Conservation (phyloP, 2,888 invertebrate genomes). For the Scaptomyza flava region DNA sequence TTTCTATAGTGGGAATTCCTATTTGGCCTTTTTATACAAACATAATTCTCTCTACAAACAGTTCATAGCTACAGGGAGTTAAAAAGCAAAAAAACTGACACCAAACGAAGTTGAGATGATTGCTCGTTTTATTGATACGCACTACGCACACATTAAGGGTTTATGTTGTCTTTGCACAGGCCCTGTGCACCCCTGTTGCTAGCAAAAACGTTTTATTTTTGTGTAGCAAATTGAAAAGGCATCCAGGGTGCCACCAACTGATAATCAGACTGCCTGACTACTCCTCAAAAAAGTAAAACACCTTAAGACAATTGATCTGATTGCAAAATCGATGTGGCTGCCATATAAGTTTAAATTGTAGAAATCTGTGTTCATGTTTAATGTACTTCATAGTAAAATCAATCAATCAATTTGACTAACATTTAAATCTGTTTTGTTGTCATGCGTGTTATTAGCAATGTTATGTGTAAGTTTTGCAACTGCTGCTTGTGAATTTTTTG, state of each 20-base stretch:
- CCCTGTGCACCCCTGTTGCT: slow-evolving; percentile 22
- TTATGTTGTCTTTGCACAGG: slow-evolving; percentile 27
- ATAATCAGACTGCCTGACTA: slow-evolving; percentile 6
- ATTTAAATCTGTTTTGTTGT: slow-evolving; percentile 28
- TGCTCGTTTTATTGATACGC: slow-evolving; percentile 58
- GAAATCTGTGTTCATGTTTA: slow-evolving; percentile 25
- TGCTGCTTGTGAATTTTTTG: too few species aligned
- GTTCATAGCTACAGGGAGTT: slow-evolving; percentile 14
- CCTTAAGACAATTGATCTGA: background rate
- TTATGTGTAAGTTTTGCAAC: background rate
- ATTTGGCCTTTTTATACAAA: background rate
- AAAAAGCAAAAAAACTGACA: slow-evolving; percentile 60
- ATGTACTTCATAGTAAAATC: slow-evolving; percentile 2
- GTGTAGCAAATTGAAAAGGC: slow-evolving; percentile 69
- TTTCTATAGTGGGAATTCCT: too few species aligned
- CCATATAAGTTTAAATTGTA: slow-evolving; percentile 32
- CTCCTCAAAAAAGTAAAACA: background rate
- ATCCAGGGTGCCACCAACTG: slow-evolving; percentile 43
- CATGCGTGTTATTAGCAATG: slow-evolving; percentile 63
- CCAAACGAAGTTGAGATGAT: slow-evolving; percentile 57
- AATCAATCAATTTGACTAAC: slow-evolving; percentile 16
- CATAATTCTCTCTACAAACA: background rate
- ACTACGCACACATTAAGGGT: slow-evolving; percentile 57
- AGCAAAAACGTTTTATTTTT: slow-evolving; percentile 58
- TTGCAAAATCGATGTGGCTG: slow-evolving; percentile 38